Evolutionary conservation across 1,140 invertebrate genomes (phyloP).

Genomic region (Leptinotarsa defecta): DNA sequence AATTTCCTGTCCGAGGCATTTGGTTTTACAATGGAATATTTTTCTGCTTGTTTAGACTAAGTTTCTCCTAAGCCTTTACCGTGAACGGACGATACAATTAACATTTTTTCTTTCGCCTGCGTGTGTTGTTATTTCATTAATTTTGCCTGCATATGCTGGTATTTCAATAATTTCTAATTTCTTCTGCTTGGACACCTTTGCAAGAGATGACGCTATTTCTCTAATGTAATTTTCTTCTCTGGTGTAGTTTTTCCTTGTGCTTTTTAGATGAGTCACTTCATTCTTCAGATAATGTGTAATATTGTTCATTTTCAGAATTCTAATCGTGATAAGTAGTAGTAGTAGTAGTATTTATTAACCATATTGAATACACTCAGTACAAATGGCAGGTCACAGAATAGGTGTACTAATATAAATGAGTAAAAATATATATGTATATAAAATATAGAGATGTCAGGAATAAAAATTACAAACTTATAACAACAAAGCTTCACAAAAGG

Average conservation of each 20-base stretch:
- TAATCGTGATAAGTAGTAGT: background rate
- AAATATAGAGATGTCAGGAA: too few species aligned
- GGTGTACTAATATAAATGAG: too few species aligned
- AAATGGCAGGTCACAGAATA: too few species aligned
- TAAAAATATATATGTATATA: too few species aligned
- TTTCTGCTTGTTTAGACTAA: background rate
- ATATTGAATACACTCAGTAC: too few species aligned
- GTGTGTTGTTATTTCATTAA: too few species aligned
- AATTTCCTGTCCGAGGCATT: background rate
- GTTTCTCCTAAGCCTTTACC: background rate
- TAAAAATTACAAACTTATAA: too few species aligned
- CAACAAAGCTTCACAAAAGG: too few species aligned
- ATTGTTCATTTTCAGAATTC: background rate
- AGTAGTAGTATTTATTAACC: too few species aligned
- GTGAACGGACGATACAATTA: background rate
- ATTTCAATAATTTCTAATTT: background rate
- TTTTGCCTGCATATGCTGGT: background rate
- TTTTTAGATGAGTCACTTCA: background rate
- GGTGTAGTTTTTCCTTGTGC: background rate
- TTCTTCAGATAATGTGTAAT: constrained; percentile 14
- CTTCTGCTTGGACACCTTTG: background rate
- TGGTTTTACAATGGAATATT: constrained; percentile 1
- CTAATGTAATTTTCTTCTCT: constrained; percentile 1
- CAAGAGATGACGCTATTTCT: background rate
- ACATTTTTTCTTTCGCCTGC: background rate